A percentile compares a stretch with the other conserved stretches of the same genome.
These are phyloP conservation scores for Lamellibrachia columna DNA, from an alignment of 2,888 invertebrate genomes.

Conservation along the genomic window DNA sequence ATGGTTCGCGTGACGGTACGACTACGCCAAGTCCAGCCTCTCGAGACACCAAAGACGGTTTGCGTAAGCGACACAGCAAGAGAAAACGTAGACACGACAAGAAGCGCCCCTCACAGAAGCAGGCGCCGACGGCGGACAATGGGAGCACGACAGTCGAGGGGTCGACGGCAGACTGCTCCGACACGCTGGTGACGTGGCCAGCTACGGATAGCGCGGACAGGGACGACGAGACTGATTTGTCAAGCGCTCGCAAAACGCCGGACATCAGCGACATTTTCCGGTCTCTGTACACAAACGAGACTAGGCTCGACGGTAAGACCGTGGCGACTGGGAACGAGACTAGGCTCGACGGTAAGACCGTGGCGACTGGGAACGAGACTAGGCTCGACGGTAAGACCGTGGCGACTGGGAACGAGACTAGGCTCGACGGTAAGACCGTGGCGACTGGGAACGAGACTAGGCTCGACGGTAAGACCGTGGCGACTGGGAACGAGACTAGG, in stretches of 20 bases:
- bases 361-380: background rate
- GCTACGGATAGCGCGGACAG: no score
- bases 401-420: no score
- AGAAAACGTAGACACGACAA: background rate
- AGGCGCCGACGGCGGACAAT: background rate
- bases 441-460: no score
- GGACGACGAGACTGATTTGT: no score
- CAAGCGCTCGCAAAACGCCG: background rate
- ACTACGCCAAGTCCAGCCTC: background rate
- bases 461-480: no score
- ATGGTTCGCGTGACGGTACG: background rate
- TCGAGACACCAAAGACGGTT: background rate
- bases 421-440: background rate
- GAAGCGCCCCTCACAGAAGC: background rate
- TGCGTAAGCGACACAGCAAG: background rate
- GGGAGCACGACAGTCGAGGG: background rate
- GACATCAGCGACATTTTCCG: background rate
- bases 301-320: background rate
- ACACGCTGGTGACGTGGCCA: no score
- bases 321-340: background rate
- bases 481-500: no score
- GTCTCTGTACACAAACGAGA: background rate
- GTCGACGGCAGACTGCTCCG: background rate
- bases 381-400: no score
- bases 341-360: background rate